A percentile compares a stretch with the other conserved stretches of the same genome.
Conservation (phyloP, 2,888 invertebrate genomes). For the Drosophila histrio region DNA sequence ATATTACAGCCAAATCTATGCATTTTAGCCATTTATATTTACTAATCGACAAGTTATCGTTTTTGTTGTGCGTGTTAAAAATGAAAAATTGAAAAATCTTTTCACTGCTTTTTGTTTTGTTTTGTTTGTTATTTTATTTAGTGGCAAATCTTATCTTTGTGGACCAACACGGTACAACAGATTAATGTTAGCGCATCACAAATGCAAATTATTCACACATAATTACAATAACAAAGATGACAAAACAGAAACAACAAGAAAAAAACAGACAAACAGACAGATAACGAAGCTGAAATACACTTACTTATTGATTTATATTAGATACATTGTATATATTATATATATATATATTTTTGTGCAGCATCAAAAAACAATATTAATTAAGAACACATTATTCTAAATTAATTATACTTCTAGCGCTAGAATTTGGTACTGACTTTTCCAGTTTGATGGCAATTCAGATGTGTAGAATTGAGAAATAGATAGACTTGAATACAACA, state of each 20-base stretch:
- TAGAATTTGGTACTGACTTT: too few relatives aligned
- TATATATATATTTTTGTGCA: too few relatives aligned
- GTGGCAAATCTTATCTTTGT: conserved; percentile 58
- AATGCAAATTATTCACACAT: conserved; percentile 70
- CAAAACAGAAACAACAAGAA: conserved; percentile 21
- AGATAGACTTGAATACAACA: too few relatives aligned
- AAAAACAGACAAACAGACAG: background rate
- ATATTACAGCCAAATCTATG: conserved; percentile 51
- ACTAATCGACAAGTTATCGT: conserved; percentile 54
- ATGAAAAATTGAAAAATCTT: conserved; percentile 37
- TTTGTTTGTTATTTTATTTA: conserved; percentile 18
- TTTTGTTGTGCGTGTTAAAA: conserved; percentile 28
- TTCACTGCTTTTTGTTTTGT: background rate
- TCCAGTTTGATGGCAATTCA: too few relatives aligned
- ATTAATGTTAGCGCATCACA: conserved; percentile 56
- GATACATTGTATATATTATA: too few relatives aligned
- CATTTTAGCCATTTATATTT: conserved; percentile 42
- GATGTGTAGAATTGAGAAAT: too few relatives aligned
- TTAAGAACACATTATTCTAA: too few relatives aligned
- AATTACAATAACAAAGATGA: conserved; percentile 65
- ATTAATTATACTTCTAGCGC: too few relatives aligned
- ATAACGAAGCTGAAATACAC: background rate
- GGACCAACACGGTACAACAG: conserved; percentile 49
- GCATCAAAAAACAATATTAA: too few relatives aligned
- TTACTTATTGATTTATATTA: too few relatives aligned